These are phyloP conservation scores for Paramormyrops hopkinsi DNA, from an alignment of 2,797 vertebrate genomes.

Conservation along the genomic window DNA sequence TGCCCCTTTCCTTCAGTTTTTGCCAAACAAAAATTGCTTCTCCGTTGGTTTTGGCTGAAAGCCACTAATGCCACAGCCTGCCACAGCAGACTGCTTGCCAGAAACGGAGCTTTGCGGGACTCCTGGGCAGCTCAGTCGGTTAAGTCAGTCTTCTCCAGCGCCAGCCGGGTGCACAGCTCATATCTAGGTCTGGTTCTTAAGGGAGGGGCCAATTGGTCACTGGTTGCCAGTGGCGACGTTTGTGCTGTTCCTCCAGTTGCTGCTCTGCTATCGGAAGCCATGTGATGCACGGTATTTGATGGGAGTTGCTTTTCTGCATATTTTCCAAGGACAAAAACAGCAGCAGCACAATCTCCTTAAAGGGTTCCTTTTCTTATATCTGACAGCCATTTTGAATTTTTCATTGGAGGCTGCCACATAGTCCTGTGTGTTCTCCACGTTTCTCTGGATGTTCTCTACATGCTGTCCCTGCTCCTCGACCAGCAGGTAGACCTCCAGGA, in stretches of 20 bases:
- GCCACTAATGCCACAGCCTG: neutral
- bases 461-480: conserved; percentile 82
- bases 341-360: conserved; percentile 78
- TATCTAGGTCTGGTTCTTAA: neutral
- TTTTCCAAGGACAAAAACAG: conserved; percentile 72
- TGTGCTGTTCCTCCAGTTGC: neutral
- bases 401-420: conserved; percentile 71
- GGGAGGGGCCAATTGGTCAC: neutral
- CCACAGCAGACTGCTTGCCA: neutral
- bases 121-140: neutral
- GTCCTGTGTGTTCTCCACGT: conserved; percentile 74
- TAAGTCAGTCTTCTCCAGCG: neutral
- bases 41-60: neutral
- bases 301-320: conserved; percentile 53
- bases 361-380: conserved; percentile 79
- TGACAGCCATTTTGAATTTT: conserved; percentile 79
- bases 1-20: neutral
- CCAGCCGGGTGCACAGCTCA: neutral
- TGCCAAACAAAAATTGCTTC: neutral
- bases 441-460: conserved; percentile 83
- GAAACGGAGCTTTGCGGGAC: neutral
- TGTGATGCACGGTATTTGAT: neutral
- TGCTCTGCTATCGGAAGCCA: neutral
- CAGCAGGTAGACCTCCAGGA: conserved; percentile 78
- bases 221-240: neutral